phyloP scores from a whole-genome alignment of 1,140 invertebrate genomes.

The Penaeus vannamei region DNA sequence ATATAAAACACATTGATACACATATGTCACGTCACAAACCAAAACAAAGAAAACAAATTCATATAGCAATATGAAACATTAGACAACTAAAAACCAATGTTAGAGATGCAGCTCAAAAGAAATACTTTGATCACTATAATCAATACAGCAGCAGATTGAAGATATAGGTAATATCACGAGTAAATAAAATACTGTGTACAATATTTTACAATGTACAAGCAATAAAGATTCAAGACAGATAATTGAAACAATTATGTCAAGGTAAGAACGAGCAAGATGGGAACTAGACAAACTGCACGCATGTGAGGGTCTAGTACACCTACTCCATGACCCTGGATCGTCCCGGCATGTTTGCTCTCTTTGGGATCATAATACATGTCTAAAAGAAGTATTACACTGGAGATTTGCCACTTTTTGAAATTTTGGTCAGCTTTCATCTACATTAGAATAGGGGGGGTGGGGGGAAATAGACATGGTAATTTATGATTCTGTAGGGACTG shows the following conservation, averaged over 20 bases:
- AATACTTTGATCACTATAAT: conserved; percentile 17
- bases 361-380: conserved; percentile 43
- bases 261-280: conserved; percentile 43
- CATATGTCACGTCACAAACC: conserved; percentile 32
- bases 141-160: conserved; percentile 29
- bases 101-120: conserved; percentile 34
- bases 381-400: conserved; percentile 43
- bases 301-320: conserved; percentile 41
- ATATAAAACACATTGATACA: conserved; percentile 51
- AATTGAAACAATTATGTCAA: conserved; percentile 38
- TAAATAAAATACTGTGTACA: conserved; percentile 48
- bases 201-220: conserved; percentile 47
- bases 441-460: conserved; percentile 19
- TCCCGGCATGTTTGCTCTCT: conserved; percentile 42
- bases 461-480: conserved; percentile 40
- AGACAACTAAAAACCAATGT: conserved; percentile 45
- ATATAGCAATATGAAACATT: conserved; percentile 46
- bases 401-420: conserved; percentile 41
- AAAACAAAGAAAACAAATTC: conserved; percentile 37
- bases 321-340: conserved; percentile 59
- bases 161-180: conserved; percentile 44
- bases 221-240: conserved; percentile 39
- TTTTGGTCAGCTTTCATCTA: conserved; percentile 2
- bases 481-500: conserved; percentile 33
- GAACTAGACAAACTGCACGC: conserved; percentile 41